phyloP scores from a whole-genome alignment of 2,888 invertebrate species.

The Pollenia angustigena region DNA sequence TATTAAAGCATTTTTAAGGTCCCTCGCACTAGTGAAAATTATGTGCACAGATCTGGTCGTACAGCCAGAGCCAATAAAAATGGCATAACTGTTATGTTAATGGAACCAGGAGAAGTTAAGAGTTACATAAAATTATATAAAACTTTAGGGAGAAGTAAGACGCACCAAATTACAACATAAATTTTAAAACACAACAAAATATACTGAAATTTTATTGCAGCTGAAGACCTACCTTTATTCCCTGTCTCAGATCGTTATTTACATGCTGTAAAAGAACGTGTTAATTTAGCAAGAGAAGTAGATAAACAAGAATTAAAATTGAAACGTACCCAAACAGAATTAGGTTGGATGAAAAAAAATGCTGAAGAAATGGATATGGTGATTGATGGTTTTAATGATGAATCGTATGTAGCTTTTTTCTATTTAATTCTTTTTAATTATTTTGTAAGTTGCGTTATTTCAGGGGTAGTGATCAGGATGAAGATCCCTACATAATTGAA shows the following conservation, averaged over 20 bases:
- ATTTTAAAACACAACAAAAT: not conserved
- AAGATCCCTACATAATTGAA: slow-evolving; percentile 81
- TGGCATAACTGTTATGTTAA: slow-evolving; percentile 95
- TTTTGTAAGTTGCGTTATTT: not conserved
- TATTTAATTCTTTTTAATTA: slow-evolving; percentile 37
- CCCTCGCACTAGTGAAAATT: slow-evolving; percentile 97
- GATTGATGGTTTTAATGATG: slow-evolving; percentile 89
- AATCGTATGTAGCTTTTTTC: slow-evolving; percentile 76
- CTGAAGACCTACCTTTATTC: slow-evolving; percentile 92
- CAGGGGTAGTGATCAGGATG: slow-evolving; percentile 81
- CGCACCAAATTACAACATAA: not conserved
- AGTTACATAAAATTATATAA: slow-evolving; percentile 92
- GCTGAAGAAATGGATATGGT: slow-evolving; percentile 96
- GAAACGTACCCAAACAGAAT: slow-evolving; percentile 87
- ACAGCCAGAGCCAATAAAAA: slow-evolving; percentile 95
- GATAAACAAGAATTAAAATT: slow-evolving; percentile 90
- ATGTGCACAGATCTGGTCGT: slow-evolving; percentile 98
- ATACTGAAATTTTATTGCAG: slow-evolving; percentile 84
- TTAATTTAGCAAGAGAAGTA: slow-evolving; percentile 91
- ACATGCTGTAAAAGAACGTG: slow-evolving; percentile 88
- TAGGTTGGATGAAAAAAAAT: slow-evolving; percentile 93
- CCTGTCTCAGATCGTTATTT: slow-evolving; percentile 88
- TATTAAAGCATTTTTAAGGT: slow-evolving; percentile 84
- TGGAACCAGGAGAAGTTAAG: slow-evolving; percentile 94
- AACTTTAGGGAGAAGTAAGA: slow-evolving; percentile 92